Evolutionary conservation across 2,888 invertebrate genomes (phyloP), one percentile per base, ranked within the genome.

Genomic region (Agrochola lychnidis): DNA sequence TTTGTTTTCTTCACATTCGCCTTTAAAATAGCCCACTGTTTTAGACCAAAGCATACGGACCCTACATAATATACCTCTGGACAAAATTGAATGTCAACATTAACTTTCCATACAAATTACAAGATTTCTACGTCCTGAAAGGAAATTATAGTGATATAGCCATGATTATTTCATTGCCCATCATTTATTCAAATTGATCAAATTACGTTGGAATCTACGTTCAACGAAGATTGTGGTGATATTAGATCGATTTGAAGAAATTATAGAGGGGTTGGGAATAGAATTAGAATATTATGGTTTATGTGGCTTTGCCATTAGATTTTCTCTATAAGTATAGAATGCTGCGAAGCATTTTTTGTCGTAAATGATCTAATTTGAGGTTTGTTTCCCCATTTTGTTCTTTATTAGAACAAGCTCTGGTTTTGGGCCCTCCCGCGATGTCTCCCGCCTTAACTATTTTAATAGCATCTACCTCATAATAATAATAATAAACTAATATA

Each of bases 111-210:
- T 74, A 83, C 63, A 84, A 83, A 88, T 89, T 85, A 89, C 83
- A 83, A 86, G 82, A 87, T 87, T 78, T 82, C 81, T 87, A 81
- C 51, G 81, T 83, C 79, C 83, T 81, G 87, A 83, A 82, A 84
- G 87, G 76, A 92, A 90, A 93, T 92, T 91, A 90, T 86, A 87
- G 88, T 89, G 87, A 89, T 88, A 89, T 88, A 88, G 90, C 83
- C 89, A 76, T 56, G 81, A 90, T 90, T 90, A 89, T 90, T 89
- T 90, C 90, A 92, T 90, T 89, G 87, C 81, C 88, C 84, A 81
- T 81, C 90, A 91, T 91, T 93, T 91, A 93, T 93, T 92, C 88
- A 93, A 94, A 94, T 93, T 92, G 92, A 90, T 91, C 90, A 91
- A 93, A 93, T 94, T 93, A 93, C 90, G 76, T 84, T 76, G 79